These are phyloP conservation scores for Phaetusa simplex DNA, from an alignment of 2,113 vertebrate genomes.

Conservation along the genomic window DNA sequence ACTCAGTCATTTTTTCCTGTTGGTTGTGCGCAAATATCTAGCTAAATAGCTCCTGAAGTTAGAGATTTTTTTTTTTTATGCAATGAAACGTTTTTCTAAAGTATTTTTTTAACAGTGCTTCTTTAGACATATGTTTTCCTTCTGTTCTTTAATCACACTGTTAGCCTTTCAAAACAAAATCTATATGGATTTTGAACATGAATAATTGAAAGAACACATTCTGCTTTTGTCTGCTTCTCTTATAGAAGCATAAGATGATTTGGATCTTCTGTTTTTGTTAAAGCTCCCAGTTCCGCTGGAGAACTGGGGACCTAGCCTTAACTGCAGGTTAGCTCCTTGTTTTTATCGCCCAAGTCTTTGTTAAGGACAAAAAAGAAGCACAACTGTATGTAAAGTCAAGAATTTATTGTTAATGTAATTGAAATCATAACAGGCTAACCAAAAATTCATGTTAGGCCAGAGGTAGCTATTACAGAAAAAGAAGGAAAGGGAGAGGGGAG, in stretches of 20 bases:
- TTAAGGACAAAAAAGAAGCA: not conserved
- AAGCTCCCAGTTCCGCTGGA: not conserved
- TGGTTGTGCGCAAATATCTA: conserved; percentile 32
- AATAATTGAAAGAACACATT: conserved; percentile 19
- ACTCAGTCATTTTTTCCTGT: conserved; percentile 62
- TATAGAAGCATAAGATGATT: not conserved
- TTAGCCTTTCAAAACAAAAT: conserved; percentile 60
- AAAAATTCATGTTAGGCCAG: not conserved
- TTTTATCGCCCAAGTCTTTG: not conserved
- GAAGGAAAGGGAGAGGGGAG: not conserved
- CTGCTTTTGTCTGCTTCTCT: not conserved
- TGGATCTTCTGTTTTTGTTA: not conserved
- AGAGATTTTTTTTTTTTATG: not conserved
- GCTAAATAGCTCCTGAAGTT: conserved; percentile 41
- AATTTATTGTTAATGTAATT: not conserved
- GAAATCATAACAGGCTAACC: not conserved
- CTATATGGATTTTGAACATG: conserved; percentile 42
- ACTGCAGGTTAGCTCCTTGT: not conserved
- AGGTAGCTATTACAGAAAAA: not conserved
- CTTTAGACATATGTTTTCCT: conserved; percentile 60
- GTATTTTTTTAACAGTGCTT: conserved; percentile 41
- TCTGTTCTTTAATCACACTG: conserved; percentile 62
- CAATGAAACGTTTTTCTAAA: conserved; percentile 2
- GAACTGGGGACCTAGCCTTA: not conserved
- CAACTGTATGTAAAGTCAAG: not conserved